These are phyloP conservation scores for Neria commutata DNA, from an alignment of 2,888 invertebrate genomes.

Conservation along the genomic window DNA sequence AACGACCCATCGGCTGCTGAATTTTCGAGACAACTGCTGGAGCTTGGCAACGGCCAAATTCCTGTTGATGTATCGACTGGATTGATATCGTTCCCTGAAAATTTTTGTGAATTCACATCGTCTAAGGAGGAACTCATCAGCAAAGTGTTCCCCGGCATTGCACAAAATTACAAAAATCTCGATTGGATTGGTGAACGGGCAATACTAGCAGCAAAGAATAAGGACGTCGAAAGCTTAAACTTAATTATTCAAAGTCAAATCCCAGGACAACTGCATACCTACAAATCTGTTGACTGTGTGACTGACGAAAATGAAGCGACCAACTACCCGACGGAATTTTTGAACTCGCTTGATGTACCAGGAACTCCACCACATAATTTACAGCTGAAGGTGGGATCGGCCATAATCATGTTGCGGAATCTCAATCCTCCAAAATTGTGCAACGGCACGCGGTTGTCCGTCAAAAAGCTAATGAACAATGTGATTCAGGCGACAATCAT, in stretches of 20 bases:
- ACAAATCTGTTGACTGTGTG: constrained; percentile 4
- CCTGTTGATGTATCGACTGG: constrained; percentile 30
- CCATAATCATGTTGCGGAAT: constrained; percentile 40
- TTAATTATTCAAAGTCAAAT: constrained; percentile 12
- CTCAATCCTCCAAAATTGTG: constrained; percentile 33
- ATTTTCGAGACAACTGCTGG: constrained; percentile 26
- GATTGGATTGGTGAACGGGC: constrained; percentile 4
- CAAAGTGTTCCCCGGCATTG: constrained; percentile 16
- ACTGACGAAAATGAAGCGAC: neutral
- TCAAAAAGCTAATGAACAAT: constrained; percentile 20
- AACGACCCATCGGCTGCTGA: constrained; percentile 23
- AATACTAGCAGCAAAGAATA: constrained; percentile 10
- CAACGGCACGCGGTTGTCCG: neutral
- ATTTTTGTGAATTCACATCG: constrained; percentile 21
- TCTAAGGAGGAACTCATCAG: constrained; percentile 20
- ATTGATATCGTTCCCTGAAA: constrained; percentile 33
- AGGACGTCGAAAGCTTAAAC: constrained; percentile 12
- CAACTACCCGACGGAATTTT: no score
- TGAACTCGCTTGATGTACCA: no score
- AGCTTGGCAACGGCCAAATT: constrained; percentile 35
- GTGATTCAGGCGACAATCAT: constrained; percentile 36
- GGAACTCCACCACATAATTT: no score
- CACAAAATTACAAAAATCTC: neutral
- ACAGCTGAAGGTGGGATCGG: neutral
- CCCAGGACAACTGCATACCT: neutral